Percentiles rank a stretch among this genome's conserved stretches.
Evolutionary conservation across 2,113 vertebrate genomes (phyloP).

Genomic region (Turnix velox): DNA sequence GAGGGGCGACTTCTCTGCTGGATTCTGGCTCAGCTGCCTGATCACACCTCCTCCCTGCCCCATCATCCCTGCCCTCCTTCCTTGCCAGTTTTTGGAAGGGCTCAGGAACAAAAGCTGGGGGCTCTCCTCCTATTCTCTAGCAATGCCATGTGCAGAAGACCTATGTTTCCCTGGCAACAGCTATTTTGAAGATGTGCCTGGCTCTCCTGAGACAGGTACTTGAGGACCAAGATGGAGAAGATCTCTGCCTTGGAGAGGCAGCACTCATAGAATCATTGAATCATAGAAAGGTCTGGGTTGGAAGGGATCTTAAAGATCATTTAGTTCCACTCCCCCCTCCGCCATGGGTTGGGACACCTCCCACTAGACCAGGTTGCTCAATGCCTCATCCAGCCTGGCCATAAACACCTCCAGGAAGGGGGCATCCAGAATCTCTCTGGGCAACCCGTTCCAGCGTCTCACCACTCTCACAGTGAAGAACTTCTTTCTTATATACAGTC

Average conservation of each 20-base stretch:
- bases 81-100: neutral
- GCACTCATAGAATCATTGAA: no score
- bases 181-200: neutral
- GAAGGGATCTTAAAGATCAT: no score
- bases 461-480: no score
- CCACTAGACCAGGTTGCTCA: no score
- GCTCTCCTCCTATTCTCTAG: neutral
- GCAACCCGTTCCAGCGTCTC: no score
- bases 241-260: neutral
- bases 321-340: no score
- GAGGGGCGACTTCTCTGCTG: neutral
- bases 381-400: no score
- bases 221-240: neutral
- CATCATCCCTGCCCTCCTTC: neutral
- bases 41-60: neutral
- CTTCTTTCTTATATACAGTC: no score
- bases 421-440: no score
- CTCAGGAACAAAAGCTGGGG: neutral
- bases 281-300: no score
- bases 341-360: no score
- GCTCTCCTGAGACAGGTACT: neutral
- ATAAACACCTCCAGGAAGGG: no score
- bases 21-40: neutral
- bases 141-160: neutral
- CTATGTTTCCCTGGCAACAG: constrained; percentile 9